phyloP scores from a whole-genome alignment of 2,888 invertebrate genomes.

The Octonoba sinensis region DNA sequence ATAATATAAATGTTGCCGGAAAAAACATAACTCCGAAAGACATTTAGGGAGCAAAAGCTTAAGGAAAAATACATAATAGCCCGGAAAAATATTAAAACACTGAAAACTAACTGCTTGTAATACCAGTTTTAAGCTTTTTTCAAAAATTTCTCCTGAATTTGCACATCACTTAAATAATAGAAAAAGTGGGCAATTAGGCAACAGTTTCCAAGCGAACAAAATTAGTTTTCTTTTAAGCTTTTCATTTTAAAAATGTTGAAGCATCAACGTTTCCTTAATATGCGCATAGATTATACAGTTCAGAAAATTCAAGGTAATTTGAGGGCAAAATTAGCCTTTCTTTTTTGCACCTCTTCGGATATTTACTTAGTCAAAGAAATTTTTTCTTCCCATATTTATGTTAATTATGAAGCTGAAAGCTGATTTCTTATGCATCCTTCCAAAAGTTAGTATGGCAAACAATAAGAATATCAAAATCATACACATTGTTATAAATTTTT shows the following conservation, averaged over 20 bases:
- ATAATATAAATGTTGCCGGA: too few relatives aligned
- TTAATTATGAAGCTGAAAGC: background rate
- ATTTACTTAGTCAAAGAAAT: background rate
- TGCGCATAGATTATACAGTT: conserved; percentile 35
- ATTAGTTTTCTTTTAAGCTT: conserved; percentile 34
- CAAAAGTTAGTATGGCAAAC: too few relatives aligned
- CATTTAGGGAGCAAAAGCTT: too few relatives aligned
- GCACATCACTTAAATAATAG: conserved; percentile 24
- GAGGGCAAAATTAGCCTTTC: background rate
- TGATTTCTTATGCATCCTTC: too few relatives aligned
- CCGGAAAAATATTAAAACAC: too few relatives aligned
- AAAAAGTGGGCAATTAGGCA: conserved; percentile 30
- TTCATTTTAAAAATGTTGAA: conserved; percentile 22
- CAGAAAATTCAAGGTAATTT: conserved; percentile 32
- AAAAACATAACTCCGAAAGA: too few relatives aligned
- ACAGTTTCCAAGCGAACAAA: conserved; percentile 21
- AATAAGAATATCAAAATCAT: too few relatives aligned
- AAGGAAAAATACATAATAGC: too few relatives aligned
- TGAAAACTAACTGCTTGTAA: too few relatives aligned
- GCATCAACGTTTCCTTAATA: conserved; percentile 28
- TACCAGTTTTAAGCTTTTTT: conserved; percentile 4
- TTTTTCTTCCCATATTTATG: background rate
- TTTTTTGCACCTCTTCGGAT: background rate
- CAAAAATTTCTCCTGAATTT: conserved; percentile 19
- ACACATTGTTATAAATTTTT: too few relatives aligned